These are phyloP conservation scores for Sarcophaga bullata DNA, from an alignment of 1,140 invertebrate genomes.

Conservation along the genomic window DNA sequence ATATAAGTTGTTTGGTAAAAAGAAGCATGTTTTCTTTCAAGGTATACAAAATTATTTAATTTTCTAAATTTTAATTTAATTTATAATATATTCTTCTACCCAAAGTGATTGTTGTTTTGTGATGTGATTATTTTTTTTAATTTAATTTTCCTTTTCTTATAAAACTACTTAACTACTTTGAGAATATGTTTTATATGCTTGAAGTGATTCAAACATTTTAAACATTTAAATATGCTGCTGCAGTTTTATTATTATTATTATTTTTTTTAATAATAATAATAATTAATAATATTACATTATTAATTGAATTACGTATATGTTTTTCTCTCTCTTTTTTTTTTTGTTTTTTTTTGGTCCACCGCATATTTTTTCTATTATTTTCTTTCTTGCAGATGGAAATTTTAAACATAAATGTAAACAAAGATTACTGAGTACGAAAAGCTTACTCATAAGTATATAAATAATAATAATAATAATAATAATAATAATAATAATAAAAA, in stretches of 20 bases:
- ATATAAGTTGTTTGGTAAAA: slow-evolving; percentile 10
- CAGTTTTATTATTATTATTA: neutral
- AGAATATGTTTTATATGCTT: too few species aligned
- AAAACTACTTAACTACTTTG: too few species aligned
- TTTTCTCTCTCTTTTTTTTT: neutral
- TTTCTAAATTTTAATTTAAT: neutral
- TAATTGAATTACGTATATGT: neutral
- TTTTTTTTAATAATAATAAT: too few species aligned
- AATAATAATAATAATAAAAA: slow-evolving; percentile 33
- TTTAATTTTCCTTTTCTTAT: neutral
- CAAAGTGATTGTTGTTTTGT: slow-evolving; percentile 30
- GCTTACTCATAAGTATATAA: neutral
- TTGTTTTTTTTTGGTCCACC: slow-evolving; percentile 23
- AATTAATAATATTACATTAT: too few species aligned
- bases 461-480: slow-evolving; percentile 39
- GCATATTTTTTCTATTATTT: slow-evolving; percentile 49
- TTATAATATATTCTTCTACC: neutral
- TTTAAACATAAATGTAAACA: slow-evolving; percentile 54
- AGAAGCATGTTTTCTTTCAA: neutral
- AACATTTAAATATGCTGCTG: neutral
- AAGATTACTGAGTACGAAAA: slow-evolving; percentile 44
- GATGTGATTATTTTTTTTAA: neutral
- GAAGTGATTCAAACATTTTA: neutral
- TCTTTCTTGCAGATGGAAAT: slow-evolving; percentile 55
- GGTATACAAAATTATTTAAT: neutral